phyloP scores from a whole-genome alignment of 2,888 invertebrate species.

The Agrilus cyanescens region DNA sequence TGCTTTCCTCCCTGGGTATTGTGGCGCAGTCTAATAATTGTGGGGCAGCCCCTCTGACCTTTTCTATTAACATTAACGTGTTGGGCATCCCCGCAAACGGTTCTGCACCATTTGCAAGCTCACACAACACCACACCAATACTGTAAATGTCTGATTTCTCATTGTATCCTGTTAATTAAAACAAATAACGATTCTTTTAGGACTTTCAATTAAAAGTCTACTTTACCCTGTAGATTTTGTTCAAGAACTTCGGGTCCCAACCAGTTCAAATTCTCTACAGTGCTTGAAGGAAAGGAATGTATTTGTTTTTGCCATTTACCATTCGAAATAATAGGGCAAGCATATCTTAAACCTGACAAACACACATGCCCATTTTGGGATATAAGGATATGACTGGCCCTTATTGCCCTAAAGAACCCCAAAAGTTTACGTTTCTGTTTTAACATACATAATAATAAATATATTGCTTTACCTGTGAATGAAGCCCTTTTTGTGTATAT shows the following conservation, averaged over 20 bases:
- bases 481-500: constrained; percentile 72
- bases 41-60: constrained; percentile 67
- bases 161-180: constrained; percentile 68
- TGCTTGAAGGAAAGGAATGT: constrained; percentile 63
- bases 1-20: constrained; percentile 40
- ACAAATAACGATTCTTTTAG: background rate
- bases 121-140: constrained; percentile 76
- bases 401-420: constrained; percentile 51
- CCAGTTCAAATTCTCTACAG: constrained; percentile 71
- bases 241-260: constrained; percentile 83
- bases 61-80: constrained; percentile 87
- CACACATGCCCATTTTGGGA: constrained; percentile 60
- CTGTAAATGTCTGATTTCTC: constrained; percentile 88
- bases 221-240: constrained; percentile 43
- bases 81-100: constrained; percentile 76
- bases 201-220: background rate
- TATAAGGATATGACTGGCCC: constrained; percentile 74
- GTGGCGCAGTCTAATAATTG: constrained; percentile 64
- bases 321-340: constrained; percentile 58
- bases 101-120: constrained; percentile 78
- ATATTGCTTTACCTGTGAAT: constrained; percentile 58
- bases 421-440: too few species aligned
- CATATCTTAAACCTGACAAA: constrained; percentile 68
- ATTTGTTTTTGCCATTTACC: constrained; percentile 58
- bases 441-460: too few species aligned